Evolutionary conservation across 2,113 vertebrate genomes (phyloP), one percentile per base, ranked within the genome.

Genomic region (Prionailurus viverrinus): DNA sequence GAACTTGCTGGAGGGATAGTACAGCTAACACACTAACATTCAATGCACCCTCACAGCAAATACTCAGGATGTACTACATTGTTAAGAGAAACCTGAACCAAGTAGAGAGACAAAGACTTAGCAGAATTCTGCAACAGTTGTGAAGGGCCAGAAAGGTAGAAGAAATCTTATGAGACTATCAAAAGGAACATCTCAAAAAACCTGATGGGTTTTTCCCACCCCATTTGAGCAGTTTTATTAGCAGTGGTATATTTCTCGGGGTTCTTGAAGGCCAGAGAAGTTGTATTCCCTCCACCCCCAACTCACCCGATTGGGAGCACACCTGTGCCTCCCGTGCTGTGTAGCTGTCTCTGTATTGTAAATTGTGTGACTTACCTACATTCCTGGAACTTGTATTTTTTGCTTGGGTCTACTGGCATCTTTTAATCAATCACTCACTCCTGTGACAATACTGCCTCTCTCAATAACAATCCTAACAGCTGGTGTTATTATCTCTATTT

Each of bases 61-160:
- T 13, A 63, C 36, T 23, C 51, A 45, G 11, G 4, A 14, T 81
- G 0, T 39, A 15, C 19, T 19, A 84, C 5, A 27, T 12, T 48
- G 15, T 80, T 69, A 73, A 76, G 63, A 83, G 63, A 91, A 97
- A 84, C 68, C 12, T 92, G 18, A 18, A 66, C 39, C 29, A 58
- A 58, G 2, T 29, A 84, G 65, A 78, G 11, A 94, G 65, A 69
- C 13, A 66, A 68, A 66, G n/a, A 73, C 36, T 94, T 83, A 76
- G 21, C 33, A 33, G 66, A 85, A n/a, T 66, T 89, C 41, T 29
- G 4, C 66, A 48, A 51, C 13, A n/a, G 41, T 48, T 11, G 0
- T 7, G 19, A 94, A 85, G 79, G 39, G 15, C 29, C 48, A 41
- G 25, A 29, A 39, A n/a, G 23, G 15, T 39, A 27, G 71, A 53